phyloP scores from a whole-genome alignment of 2,113 vertebrate species.

The Chlorodrepanis virens region DNA sequence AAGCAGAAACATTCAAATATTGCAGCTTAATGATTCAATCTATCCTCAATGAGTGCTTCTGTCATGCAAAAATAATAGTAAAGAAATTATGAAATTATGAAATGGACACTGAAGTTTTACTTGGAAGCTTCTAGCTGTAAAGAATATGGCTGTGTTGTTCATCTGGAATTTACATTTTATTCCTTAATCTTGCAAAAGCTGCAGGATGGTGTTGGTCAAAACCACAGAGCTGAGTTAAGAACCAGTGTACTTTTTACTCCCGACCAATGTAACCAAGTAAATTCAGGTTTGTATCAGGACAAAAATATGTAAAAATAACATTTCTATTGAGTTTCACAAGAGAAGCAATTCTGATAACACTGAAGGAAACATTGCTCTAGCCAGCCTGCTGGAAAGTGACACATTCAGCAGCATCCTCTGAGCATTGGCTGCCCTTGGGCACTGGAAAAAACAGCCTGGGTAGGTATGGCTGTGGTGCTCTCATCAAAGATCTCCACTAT shows the following conservation, averaged over 20 bases:
- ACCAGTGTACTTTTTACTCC: not conserved
- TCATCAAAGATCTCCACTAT: not conserved
- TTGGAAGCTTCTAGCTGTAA: not conserved
- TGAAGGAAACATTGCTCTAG: not conserved
- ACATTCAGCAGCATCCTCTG: not conserved
- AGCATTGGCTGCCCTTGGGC: not conserved
- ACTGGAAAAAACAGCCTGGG: not conserved
- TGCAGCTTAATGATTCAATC: not conserved
- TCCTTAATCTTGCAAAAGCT: not conserved
- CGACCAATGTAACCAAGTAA: not conserved
- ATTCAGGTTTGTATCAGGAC: not conserved
- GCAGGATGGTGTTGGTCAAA: not conserved
- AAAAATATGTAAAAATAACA: not conserved
- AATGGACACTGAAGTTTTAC: not conserved
- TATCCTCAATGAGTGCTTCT: not conserved
- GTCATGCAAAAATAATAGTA: not conserved
- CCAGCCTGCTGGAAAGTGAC: not conserved
- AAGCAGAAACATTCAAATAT: not conserved
- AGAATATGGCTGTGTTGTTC: not conserved
- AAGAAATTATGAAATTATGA: not conserved
- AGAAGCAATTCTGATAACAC: not conserved
- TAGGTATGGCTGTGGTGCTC: not conserved
- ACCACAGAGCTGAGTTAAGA: not conserved
- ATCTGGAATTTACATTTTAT: not conserved
- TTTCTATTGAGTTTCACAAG: not conserved